These are phyloP conservation scores for Agrilus mali DNA, from an alignment of 2,888 invertebrate genomes.

Conservation along the genomic window DNA sequence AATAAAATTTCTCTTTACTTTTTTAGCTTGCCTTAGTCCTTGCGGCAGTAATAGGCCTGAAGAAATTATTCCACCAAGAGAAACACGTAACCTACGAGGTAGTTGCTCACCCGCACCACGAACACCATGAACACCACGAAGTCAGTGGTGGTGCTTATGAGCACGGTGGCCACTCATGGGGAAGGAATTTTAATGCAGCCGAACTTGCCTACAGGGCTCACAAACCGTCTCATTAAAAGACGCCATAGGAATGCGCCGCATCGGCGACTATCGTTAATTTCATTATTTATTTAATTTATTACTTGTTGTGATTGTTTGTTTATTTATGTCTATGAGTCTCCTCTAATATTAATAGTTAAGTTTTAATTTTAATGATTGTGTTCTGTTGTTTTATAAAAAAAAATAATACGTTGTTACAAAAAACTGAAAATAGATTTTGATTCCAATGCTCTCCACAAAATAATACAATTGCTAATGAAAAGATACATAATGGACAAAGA, in stretches of 20 bases:
- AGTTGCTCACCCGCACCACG: constrained; percentile 57
- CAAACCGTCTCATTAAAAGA: constrained; percentile 26
- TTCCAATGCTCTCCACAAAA: too few species aligned
- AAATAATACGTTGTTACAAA: too few species aligned
- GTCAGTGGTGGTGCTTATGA: constrained; percentile 30
- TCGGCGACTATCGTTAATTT: constrained; percentile 9
- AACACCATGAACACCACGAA: constrained; percentile 41
- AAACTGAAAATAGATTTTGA: too few species aligned
- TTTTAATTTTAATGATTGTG: neutral
- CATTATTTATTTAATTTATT: constrained; percentile 24
- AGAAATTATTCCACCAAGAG: constrained; percentile 66
- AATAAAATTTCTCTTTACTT: neutral
- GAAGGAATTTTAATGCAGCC: constrained; percentile 40
- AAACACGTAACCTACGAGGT: constrained; percentile 65
- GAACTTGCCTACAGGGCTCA: constrained; percentile 52
- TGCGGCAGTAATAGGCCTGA: constrained; percentile 68
- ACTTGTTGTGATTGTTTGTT: constrained; percentile 22
- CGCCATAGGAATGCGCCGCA: neutral
- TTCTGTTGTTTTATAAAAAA: neutral
- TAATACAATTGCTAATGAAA: too few species aligned
- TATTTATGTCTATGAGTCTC: constrained; percentile 10
- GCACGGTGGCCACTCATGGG: constrained; percentile 36
- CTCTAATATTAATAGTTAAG: constrained; percentile 1
- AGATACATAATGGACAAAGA: too few species aligned
- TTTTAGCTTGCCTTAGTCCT: constrained; percentile 58